Conservation (phyloP, 2,888 invertebrate species). For the Sarcophaga carnaria region DNA sequence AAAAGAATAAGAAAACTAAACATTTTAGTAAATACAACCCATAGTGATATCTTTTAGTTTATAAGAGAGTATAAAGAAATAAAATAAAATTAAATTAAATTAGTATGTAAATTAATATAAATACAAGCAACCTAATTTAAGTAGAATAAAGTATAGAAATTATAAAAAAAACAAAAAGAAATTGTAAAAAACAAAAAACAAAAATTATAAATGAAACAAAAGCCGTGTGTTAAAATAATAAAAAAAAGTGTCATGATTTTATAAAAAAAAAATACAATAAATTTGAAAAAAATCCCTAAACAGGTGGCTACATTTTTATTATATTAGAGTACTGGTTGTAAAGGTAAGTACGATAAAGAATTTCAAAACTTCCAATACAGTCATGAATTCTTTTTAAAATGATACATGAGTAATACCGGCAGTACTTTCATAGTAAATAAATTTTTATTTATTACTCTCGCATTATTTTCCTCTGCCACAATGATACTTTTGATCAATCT, state of each 20-base stretch:
- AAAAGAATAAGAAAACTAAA: not conserved
- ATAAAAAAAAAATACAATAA: constrained; percentile 44
- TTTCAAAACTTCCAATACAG: too few relatives aligned
- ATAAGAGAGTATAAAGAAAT: constrained; percentile 19
- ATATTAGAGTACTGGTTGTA: not conserved
- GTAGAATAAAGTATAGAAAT: constrained; percentile 50
- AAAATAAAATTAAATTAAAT: not conserved
- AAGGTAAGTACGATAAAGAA: not conserved
- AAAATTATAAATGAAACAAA: constrained; percentile 35
- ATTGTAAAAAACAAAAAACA: constrained; percentile 19
- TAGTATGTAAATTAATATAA: not conserved
- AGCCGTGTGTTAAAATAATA: constrained; percentile 33
- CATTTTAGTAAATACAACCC: constrained; percentile 41
- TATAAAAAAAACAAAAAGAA: not conserved
- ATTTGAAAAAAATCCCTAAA: constrained; percentile 3
- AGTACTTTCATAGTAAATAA: too few relatives aligned
- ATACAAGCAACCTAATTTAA: constrained; percentile 16
- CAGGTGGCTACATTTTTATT: not conserved
- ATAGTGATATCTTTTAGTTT: constrained; percentile 64
- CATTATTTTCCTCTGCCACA: too few relatives aligned
- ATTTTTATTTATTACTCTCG: too few relatives aligned
- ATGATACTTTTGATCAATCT: too few relatives aligned
- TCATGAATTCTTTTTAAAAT: too few relatives aligned
- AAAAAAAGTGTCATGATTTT: constrained; percentile 65
- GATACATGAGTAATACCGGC: too few relatives aligned